Evolutionary conservation across 2,113 vertebrate genomes (phyloP).

Genomic region (Pluvialis apricaria): DNA sequence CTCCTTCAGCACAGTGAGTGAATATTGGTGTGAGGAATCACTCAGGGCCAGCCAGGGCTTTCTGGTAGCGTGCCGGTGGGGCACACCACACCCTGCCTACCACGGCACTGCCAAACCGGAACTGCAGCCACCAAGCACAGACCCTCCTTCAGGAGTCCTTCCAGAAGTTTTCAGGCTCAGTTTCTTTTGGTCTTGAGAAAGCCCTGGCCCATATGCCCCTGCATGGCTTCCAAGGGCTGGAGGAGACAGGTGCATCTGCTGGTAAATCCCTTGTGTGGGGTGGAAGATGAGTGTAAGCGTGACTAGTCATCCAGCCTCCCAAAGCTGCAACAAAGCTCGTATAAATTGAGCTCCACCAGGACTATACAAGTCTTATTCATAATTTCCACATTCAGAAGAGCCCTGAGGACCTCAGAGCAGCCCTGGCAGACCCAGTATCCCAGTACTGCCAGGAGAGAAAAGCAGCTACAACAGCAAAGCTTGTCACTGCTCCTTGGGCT

Average conservation of each 20-base stretch:
- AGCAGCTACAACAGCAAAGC: neutral
- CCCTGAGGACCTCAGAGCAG: neutral
- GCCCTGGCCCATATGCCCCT: neutral
- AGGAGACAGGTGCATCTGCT: neutral
- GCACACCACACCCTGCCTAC: neutral
- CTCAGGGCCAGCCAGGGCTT: neutral
- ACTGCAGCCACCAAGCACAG: neutral
- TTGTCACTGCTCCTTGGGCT: neutral
- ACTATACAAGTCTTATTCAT: neutral
- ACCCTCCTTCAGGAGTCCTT: neutral
- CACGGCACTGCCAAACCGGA: neutral
- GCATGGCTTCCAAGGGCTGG: neutral
- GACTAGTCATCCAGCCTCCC: neutral
- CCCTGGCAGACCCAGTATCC: neutral
- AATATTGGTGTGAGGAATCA: neutral
- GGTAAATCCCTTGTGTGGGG: neutral
- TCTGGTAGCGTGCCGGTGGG: accelerated
- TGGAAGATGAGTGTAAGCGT: neutral
- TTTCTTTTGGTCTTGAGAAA: neutral
- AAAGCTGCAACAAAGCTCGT: neutral
- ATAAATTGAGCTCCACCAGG: neutral
- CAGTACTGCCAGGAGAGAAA: neutral
- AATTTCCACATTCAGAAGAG: neutral
- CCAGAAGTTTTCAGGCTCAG: neutral
- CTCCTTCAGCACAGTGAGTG: neutral